Evolutionary conservation across 1,140 invertebrate genomes (phyloP), one percentile per base, ranked within the genome.

Genomic region (Chironomus striatipennis): DNA sequence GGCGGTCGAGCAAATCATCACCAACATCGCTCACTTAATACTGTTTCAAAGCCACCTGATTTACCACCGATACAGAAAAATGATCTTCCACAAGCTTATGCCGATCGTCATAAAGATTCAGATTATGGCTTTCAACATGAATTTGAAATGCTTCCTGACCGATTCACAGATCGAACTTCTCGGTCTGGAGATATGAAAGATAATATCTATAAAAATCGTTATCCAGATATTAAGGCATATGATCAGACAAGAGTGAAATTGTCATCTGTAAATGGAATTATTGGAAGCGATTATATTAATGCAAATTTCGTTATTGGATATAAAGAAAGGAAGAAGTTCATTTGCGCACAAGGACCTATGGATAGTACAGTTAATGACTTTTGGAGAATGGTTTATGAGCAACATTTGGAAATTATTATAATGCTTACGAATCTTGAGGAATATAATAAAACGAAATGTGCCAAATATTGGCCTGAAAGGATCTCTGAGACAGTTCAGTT

Each of bases 361-460:
- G 93, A 97, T 74, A 90, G 91, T 34, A 98, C 96, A 0, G 91
- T 97, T 0, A 90, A 90, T 77, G 96, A 98, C 81, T 98, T 98
- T 83, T 99, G 97, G 97, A 86, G 94, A 74, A 97, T 98, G 95
- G 92, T 98, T 75, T 98, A 96, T 94, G 96, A 98, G 83, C 94
- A 97, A 77, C 92, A 94, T 78, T 85, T 96, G 70, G 90, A 95
- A 80, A 86, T 96, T 74, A 94, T 98, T 77, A 88, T 98, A 10
- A 98, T 98, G 96, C 83, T 98, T 42, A 97, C 94, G 7, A 96
- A 96, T 82, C 86, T 97, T 15, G 94, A 97, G 81, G 95, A 97
- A 84, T 94, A 96, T 79, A 95, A 93, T 76, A 94, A 95, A 83
- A 92, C 92, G 0, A 97, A 96, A 82, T 97, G 94, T 84, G 91